phyloP scores from a whole-genome alignment of 2,888 invertebrate species.

The Hypomecis atomaria region DNA sequence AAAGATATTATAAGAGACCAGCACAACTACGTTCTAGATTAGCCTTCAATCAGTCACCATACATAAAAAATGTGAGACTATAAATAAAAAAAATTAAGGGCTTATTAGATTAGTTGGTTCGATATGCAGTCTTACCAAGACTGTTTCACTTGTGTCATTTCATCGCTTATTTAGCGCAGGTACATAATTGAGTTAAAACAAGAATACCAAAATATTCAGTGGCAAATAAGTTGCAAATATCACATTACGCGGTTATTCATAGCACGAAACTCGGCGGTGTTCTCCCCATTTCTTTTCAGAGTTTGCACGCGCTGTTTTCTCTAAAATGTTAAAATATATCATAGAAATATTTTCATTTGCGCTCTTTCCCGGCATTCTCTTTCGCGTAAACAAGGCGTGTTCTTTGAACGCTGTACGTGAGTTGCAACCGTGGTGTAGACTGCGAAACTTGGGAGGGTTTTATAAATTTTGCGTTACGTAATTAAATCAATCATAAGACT shows the following conservation, averaged over 20 bases:
- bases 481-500: background rate
- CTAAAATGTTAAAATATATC: constrained; percentile 29
- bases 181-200: background rate
- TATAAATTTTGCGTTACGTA: background rate
- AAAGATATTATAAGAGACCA: too few species aligned
- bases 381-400: constrained; percentile 32
- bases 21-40: too few species aligned
- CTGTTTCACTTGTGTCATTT: background rate
- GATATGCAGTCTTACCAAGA: too few species aligned
- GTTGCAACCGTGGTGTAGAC: constrained; percentile 26
- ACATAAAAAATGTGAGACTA: too few species aligned
- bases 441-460: background rate
- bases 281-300: constrained; percentile 18
- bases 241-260: constrained; percentile 8
- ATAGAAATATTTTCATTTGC: constrained; percentile 35
- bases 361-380: constrained; percentile 24
- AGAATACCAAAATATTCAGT: background rate
- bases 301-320: constrained; percentile 15
- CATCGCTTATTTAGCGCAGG: background rate
- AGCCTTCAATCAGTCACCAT: too few species aligned
- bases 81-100: too few species aligned
- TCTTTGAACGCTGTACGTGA: constrained; percentile 34
- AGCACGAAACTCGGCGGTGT: constrained; percentile 2
- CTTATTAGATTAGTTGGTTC: too few species aligned
- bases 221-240: background rate